A percentile compares a stretch with the other conserved stretches of the same genome.
These are phyloP conservation scores for Acanthoscelides obtectus DNA, from an alignment of 2,888 invertebrate species.

Conservation along the genomic window DNA sequence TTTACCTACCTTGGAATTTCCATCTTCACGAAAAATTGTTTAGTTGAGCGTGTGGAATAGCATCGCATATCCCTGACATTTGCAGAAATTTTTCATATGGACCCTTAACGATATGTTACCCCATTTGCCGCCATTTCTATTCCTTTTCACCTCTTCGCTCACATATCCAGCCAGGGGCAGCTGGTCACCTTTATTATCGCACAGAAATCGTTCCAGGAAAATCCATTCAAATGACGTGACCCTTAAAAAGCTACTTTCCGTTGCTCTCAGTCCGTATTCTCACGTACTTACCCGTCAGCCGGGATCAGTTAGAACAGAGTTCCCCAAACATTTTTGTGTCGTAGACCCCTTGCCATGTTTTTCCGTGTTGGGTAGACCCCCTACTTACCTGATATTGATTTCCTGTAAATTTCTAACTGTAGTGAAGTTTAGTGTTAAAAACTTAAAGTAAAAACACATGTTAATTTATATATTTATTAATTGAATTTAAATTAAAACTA, in stretches of 20 bases:
- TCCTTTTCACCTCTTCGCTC: neutral
- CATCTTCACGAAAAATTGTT: neutral
- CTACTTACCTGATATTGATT: no score
- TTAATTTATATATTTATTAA: no score
- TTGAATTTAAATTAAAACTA: no score
- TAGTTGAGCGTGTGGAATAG: neutral
- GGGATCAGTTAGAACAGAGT: neutral
- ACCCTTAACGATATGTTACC: neutral
- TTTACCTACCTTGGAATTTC: neutral
- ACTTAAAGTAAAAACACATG: no score
- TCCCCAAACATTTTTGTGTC: no score
- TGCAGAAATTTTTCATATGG: neutral
- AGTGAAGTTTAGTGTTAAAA: no score
- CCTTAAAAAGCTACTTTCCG: neutral
- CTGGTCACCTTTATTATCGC: neutral
- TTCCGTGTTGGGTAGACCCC: no score
- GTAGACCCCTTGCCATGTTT: no score
- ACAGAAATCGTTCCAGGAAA: neutral
- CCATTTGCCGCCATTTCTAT: neutral
- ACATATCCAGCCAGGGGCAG: neutral
- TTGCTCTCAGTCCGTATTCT: neutral
- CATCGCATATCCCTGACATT: neutral
- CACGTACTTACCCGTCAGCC: neutral
- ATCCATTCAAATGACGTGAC: neutral
- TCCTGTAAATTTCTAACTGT: no score